Evolutionary conservation across 2,888 invertebrate genomes (phyloP), one percentile per base, ranked within the genome.

Genomic region (Stenodera caucasica): DNA sequence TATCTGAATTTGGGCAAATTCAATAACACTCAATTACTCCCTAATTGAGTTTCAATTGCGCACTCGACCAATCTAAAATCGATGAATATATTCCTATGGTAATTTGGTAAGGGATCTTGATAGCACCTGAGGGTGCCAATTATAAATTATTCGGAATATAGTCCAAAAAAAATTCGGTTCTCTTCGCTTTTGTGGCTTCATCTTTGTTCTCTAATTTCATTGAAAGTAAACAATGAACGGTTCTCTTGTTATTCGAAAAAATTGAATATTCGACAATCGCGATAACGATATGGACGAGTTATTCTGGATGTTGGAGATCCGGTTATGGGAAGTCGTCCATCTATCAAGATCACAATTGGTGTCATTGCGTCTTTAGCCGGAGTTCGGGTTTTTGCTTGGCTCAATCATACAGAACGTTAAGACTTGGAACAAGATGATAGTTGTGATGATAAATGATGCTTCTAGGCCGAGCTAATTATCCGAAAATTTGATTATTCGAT

Each of bases 331-430:
- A 58, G 55, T 53, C 56, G 58, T 62, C 45, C 62, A 62, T 62
- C 56, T 62, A 62, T 62, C 62, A 58, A 62, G 62, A 62, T 62
- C 58, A 62, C 56, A 62, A 45, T 58, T 49, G 56, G 49, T 62
- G 62, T 62, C 62, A 58, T 49, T 62, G 62, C 56, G 62, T 58
- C 58, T 55, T 58, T 58, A 58, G 55, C 51, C 54, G 61, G 57
- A n/a, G 2, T 26, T 26, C 3, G 23, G 45, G 21, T 45, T 45
- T 45, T 45, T 45, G 45, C 18, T 23, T n/a, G 23, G 45, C 45
- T 45, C 45, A 45, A 45, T 45, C n/a, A 45, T 45, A 45, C 23
- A 45, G 45, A 21, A 45, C 23, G 21, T 45, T 45, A 45, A n/a
- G 21, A 45, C 23, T 45, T 45, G 45, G 45, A 45, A 45, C 45